A percentile compares a stretch with the other conserved stretches of the same genome.
These are phyloP conservation scores for Orchestes rusci DNA, from an alignment of 2,888 invertebrate species.

Conservation along the genomic window DNA sequence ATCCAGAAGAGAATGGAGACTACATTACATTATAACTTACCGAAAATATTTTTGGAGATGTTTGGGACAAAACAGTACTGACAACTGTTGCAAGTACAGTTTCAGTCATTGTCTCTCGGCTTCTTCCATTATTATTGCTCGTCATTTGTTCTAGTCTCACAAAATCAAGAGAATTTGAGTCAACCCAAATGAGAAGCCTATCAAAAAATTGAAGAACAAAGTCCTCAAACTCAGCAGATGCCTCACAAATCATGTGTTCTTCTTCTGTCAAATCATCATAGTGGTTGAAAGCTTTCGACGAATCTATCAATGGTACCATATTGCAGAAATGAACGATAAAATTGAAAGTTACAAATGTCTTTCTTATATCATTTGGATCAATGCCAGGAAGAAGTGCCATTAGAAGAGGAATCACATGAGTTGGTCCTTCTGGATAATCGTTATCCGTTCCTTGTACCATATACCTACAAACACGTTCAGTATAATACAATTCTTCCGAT, in stretches of 20 bases:
- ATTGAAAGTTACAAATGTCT: conserved; percentile 68
- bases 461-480: conserved; percentile 28
- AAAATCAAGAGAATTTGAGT: conserved; percentile 62
- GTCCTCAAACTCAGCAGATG: conserved; percentile 82
- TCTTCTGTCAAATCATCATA: conserved; percentile 65
- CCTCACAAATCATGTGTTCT: conserved; percentile 67
- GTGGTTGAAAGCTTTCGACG: conserved; percentile 62
- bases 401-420: conserved; percentile 74
- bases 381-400: conserved; percentile 79
- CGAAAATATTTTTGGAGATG: conserved; percentile 56
- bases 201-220: conserved; percentile 82
- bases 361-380: conserved; percentile 80
- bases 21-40: conserved; percentile 33
- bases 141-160: conserved; percentile 59
- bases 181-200: conserved; percentile 63
- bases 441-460: conserved; percentile 47
- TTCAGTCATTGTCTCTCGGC: conserved; percentile 66
- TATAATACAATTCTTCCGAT: no score
- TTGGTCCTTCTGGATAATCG: conserved; percentile 67
- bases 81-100: conserved; percentile 61
- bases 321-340: conserved; percentile 69
- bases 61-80: conserved; percentile 62
- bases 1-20: no score
- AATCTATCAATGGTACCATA: conserved; percentile 78
- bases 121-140: conserved; percentile 49